Conservation (phyloP, 2,888 invertebrate species). For the Euphydryas editha region DNA sequence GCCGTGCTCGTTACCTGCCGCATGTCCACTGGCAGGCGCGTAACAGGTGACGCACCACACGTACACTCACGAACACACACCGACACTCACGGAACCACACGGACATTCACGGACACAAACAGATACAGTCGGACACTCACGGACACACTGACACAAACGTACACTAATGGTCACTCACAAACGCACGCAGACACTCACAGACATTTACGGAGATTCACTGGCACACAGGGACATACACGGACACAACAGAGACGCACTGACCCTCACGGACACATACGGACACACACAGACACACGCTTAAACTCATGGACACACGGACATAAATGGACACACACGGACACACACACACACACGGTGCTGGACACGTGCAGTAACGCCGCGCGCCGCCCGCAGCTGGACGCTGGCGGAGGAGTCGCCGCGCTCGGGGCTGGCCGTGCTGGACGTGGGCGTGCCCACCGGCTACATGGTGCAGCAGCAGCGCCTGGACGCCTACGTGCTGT, state of each 20-base stretch:
- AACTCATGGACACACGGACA: background rate
- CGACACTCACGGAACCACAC: background rate
- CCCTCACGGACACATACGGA: background rate
- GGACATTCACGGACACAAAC: background rate
- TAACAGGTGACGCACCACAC: no score
- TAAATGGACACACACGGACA: no score
- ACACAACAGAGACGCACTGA: background rate
- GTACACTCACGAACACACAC: background rate
- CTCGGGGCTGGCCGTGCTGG: slow-evolving; percentile 94
- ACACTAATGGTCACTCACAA: background rate
- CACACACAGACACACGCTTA: background rate
- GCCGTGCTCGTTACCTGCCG: no score
- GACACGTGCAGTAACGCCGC: no score
- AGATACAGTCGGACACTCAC: no score
- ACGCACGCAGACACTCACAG: background rate
- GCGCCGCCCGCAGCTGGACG: slow-evolving; percentile 90
- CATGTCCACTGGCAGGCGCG: no score
- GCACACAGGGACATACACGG: no score
- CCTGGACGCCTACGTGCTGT: slow-evolving; percentile 92
- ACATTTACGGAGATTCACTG: no score
- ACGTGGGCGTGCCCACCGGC: slow-evolving; percentile 94
- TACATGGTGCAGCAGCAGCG: slow-evolving; percentile 96
- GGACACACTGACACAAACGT: no score
- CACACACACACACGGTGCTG: no score
- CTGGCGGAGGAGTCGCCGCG: slow-evolving; percentile 89